Evolutionary conservation across 1,140 invertebrate genomes (phyloP), one percentile per base, ranked within the genome.

Genomic region (Ooceraea biroi): DNA sequence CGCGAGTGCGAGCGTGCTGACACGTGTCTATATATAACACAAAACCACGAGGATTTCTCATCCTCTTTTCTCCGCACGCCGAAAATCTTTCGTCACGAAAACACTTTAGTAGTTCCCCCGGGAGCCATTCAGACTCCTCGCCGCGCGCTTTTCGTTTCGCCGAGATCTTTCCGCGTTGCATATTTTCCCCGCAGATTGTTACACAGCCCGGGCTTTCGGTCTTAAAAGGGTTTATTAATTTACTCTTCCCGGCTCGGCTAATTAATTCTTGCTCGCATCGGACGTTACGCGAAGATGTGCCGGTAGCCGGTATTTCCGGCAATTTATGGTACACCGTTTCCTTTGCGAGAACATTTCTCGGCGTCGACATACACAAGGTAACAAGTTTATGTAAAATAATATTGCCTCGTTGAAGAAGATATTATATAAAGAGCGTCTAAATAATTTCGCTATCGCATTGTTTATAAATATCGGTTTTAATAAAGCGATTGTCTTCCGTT

Each of bases 81-180:
- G 86, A 88, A 89, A 89, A 89, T 89, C 87, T 88, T 77, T 72
- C 71, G 84, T 86, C 78, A 84, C 77, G 87, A 86, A 89, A 89
- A 89, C 87, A 89, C 88, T 89, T 89, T 89, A 85, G 87, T 82
- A 52, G 83, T 73, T 82, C 88, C 84, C 88, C 5, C 14, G 87
- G 66, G 87, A 76, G 72, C 82, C 58, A 73, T 88, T 44, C 25
- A 22, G 44, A 50, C 36, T 25, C 58, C 71, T 48, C 48, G 14
- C 25, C 46, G 17, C 25, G 41, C 52, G 41, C 41, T 55, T 58
- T 46, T 78, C 61, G 7, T 44, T 22, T 44, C 60, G 36, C 19
- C 19, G 27, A 41, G 44, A 74, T 82, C 19, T 36, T 61, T 50
- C 11, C 57, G 30, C 25, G 72, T 52, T 55, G 22, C 82, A 61